Conservation (phyloP, 2,113 vertebrate genomes). For the Xenotilapia caudafasciata region DNA sequence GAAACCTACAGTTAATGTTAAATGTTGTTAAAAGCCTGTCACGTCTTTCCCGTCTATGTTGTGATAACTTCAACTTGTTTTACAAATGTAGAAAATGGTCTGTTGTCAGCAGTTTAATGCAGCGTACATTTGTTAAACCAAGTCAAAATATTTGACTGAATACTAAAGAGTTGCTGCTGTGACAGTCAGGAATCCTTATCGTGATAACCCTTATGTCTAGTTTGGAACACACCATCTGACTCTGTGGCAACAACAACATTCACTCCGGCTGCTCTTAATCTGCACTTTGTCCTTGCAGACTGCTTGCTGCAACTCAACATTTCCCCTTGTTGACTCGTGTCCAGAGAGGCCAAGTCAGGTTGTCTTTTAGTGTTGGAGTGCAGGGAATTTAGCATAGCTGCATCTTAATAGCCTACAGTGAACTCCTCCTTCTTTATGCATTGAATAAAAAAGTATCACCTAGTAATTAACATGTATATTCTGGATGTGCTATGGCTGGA, state of each 20-base stretch:
- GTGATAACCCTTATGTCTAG: constrained; percentile 6
- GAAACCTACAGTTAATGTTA: background rate
- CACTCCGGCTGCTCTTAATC: background rate
- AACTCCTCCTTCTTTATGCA: background rate
- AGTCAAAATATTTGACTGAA: background rate
- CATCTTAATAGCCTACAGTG: background rate
- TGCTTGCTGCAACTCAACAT: constrained; percentile 1
- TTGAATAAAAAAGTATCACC: background rate
- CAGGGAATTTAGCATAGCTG: background rate
- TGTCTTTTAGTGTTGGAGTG: background rate
- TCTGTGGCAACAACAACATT: constrained; percentile 21
- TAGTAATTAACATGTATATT: background rate
- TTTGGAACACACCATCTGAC: background rate
- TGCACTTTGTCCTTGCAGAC: constrained; percentile 58
- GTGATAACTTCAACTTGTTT: background rate
- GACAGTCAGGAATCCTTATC: background rate
- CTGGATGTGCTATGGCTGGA: background rate
- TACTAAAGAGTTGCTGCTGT: background rate
- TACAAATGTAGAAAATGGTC: background rate
- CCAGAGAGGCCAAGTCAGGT: constrained; percentile 12
- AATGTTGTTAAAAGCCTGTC: background rate
- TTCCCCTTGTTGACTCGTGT: constrained; percentile 36
- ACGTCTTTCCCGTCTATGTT: background rate
- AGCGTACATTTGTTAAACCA: background rate
- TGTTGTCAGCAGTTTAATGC: background rate